These are phyloP conservation scores for Eilema caniola DNA, from an alignment of 2,888 invertebrate genomes.

Conservation along the genomic window DNA sequence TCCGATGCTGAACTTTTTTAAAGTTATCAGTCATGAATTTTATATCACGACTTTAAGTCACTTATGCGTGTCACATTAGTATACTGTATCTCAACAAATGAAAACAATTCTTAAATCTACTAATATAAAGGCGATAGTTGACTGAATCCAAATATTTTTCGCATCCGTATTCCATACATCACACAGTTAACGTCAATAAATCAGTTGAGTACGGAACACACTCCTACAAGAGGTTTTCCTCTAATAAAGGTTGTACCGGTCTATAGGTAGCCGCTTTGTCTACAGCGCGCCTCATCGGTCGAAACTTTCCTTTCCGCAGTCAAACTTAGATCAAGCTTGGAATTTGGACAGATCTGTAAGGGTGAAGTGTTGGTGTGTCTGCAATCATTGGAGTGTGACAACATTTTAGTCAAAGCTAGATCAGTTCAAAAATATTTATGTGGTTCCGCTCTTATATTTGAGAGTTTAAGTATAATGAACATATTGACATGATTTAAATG, in stretches of 20 bases:
- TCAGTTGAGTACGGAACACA: slow-evolving; percentile 64
- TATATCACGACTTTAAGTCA: slow-evolving; percentile 16
- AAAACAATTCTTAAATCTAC: slow-evolving; percentile 11
- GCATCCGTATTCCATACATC: slow-evolving; percentile 49
- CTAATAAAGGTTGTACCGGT: slow-evolving; percentile 70
- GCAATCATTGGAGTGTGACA: slow-evolving; percentile 59
- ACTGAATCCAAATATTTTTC: slow-evolving; percentile 30
- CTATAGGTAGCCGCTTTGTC: slow-evolving; percentile 77
- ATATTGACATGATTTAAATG: too few species aligned
- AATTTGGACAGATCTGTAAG: slow-evolving; percentile 57
- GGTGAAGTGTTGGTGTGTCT: slow-evolving; percentile 55
- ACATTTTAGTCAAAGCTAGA: neutral
- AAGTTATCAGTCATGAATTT: slow-evolving; percentile 24
- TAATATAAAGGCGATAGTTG: slow-evolving; percentile 27
- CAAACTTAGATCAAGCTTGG: slow-evolving; percentile 81
- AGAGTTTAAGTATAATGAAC: neutral
- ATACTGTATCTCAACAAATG: neutral
- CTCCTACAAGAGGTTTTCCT: slow-evolving; percentile 60
- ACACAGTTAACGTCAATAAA: slow-evolving; percentile 62
- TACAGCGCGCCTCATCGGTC: slow-evolving; percentile 74
- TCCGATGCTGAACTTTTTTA: slow-evolving; percentile 10
- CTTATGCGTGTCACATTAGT: slow-evolving; percentile 18
- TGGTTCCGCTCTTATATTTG: neutral
- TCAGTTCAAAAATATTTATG: neutral
- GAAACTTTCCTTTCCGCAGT: slow-evolving; percentile 83